Percentiles rank a stretch among this genome's conserved stretches.
Evolutionary conservation across 1,140 invertebrate species (phyloP).

Genomic region (Dysdera silvatica): DNA sequence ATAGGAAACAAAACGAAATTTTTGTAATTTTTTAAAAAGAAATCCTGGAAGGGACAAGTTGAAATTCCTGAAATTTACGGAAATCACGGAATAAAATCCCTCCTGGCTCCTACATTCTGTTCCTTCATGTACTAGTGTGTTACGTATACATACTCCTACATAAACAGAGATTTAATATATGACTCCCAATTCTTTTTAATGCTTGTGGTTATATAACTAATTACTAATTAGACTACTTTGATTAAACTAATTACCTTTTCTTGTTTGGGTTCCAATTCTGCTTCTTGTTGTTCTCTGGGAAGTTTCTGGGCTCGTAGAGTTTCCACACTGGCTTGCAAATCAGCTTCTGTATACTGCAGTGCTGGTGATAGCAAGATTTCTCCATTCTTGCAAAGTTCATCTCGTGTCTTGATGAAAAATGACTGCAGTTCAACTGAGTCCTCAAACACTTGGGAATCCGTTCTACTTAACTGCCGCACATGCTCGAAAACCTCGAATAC

Average conservation of each 20-base stretch:
- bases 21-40: too few relatives aligned
- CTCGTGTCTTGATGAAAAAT: conserved; percentile 69
- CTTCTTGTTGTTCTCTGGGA: conserved; percentile 59
- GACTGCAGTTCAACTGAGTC: conserved; percentile 89
- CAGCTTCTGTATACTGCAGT: conserved; percentile 64
- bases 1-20: too few relatives aligned
- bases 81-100: too few relatives aligned
- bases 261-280: conserved; percentile 56
- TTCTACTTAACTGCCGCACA: conserved; percentile 73
- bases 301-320: conserved; percentile 66
- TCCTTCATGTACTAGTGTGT: too few relatives aligned
- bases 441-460: conserved; percentile 84
- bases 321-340: conserved; percentile 64
- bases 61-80: too few relatives aligned
- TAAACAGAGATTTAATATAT: too few relatives aligned
- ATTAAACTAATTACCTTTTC: conserved; percentile 35
- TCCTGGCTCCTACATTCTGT: too few relatives aligned
- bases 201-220: too few relatives aligned
- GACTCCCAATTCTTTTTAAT: too few relatives aligned
- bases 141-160: too few relatives aligned
- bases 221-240: too few relatives aligned
- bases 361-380: conserved; percentile 78
- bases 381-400: conserved; percentile 63
- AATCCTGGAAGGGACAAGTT: too few relatives aligned
- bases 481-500: conserved; percentile 88